These are phyloP conservation scores for Sebastes taczanowskii DNA, from an alignment of 2,797 vertebrate genomes.

Conservation along the genomic window DNA sequence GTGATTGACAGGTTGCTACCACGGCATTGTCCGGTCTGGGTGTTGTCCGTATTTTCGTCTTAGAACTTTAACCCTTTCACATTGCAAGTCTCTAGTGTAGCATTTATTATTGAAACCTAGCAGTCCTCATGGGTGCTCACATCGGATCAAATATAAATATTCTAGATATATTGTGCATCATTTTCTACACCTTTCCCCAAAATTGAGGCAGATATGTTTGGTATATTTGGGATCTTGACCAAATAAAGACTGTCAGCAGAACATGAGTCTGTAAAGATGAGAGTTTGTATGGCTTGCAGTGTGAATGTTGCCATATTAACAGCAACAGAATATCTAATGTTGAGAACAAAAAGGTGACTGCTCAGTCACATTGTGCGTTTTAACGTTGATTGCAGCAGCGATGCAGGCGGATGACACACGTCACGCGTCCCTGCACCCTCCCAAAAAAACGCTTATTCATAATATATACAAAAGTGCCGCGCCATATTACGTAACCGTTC, in stretches of 20 bases:
- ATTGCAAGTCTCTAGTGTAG: too few relatives aligned
- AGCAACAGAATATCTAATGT: not conserved
- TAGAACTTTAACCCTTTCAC: too few relatives aligned
- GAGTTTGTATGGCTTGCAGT: not conserved
- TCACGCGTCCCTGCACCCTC: conserved; percentile 4
- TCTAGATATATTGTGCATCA: not conserved
- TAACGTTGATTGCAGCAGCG: not conserved
- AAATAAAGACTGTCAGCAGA: not conserved
- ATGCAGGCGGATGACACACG: conserved; percentile 9
- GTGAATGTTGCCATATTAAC: not conserved
- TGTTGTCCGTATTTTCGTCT: not conserved
- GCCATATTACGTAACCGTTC: conserved; percentile 55
- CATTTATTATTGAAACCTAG: not conserved
- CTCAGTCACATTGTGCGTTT: conserved; percentile 9
- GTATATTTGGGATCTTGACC: not conserved
- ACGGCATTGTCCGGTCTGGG: too few relatives aligned
- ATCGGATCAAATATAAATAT: not conserved
- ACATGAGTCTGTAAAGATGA: not conserved
- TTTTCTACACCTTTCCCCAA: not conserved
- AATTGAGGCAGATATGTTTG: not conserved
- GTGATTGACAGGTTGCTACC: not conserved
- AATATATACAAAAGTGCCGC: conserved; percentile 58
- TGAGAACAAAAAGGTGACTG: not conserved
- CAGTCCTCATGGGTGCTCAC: not conserved
- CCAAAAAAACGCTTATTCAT: conserved; percentile 66